Base-by-base conservation (phyloP, 2,113 vertebrate genomes). In the Ceratotherium simum region DNA sequence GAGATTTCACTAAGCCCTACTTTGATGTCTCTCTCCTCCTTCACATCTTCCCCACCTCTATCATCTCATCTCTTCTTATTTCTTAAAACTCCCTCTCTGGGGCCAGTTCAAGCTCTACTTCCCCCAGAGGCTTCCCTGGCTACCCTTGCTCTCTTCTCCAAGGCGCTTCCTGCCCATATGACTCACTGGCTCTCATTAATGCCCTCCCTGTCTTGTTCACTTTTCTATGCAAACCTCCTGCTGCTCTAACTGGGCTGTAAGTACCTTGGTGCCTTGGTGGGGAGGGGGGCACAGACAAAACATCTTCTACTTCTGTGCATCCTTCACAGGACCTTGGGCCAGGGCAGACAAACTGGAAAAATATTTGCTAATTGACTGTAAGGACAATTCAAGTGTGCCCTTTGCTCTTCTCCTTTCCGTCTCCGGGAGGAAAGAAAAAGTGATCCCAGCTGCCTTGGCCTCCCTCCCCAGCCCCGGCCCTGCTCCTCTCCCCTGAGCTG, bases 381-480 rank as follows among this genome's bases (percentile, higher is more conserved):
- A 90, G 90, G 51, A 89, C 70, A 46, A 86, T 94, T 92, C 89
- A 80, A 86, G 51, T 23, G 17, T 33, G 16, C 23, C 78, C 85
- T 91, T 95, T 39, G 62, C 80, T 46, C 80, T 58, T 85, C 54
- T 78, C 87, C 70, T 93, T 56, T 78, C 65, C 48, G 54, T 84
- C 46, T 75, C 36, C 4, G 64, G 11, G 80, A 60, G 18, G 18
- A 69, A 85, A 95, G 84, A 87, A 86, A 95, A 67, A 85, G 81
- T 23, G 92, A 93, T 64, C 65, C 17, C 76, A 92, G 96, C 84
- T 81, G 84, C n/a, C 93, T 70, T 97, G 79, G 94, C 51, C 56
- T 95, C 48, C 31, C 10, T 64, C 83, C 46, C 64, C 78, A 36
- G 42, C 48, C 70, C 39, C 1, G 31, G 11, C 56, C 62, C 36